phyloP scores from a whole-genome alignment of 2,888 invertebrate genomes.

The Arctia plantaginis region DNA sequence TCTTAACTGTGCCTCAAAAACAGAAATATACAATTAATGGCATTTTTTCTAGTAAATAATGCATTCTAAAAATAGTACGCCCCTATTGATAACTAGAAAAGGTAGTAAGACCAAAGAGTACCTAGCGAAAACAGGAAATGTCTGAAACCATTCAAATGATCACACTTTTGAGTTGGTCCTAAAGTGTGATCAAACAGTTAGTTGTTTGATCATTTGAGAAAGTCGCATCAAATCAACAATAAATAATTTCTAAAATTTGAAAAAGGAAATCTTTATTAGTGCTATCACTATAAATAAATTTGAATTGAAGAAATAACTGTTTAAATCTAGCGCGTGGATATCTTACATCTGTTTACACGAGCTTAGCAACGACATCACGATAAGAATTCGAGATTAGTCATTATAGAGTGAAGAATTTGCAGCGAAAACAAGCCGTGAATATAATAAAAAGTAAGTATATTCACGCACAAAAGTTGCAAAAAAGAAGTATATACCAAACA shows the following conservation, averaged over 20 bases:
- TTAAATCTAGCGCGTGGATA: conserved; percentile 13
- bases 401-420: conserved; percentile 31
- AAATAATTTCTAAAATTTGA: no score
- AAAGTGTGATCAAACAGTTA: no score
- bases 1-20: background rate
- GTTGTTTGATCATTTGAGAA: no score
- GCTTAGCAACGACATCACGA: conserved; percentile 24
- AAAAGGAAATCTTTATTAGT: background rate
- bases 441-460: conserved; percentile 3
- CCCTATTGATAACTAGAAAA: background rate
- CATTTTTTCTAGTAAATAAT: background rate
- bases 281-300: background rate
- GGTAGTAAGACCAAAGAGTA: no score
- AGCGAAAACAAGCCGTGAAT: conserved; percentile 25
- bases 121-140: background rate
- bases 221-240: background rate
- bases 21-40: background rate
- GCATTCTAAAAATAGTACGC: background rate
- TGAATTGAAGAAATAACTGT: background rate
- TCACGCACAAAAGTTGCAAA: conserved; percentile 1
- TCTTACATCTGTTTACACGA: conserved; percentile 16
- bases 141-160: background rate
- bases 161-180: background rate
- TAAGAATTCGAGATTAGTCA: conserved; percentile 49
- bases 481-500: background rate